Conservation (phyloP, 2,888 invertebrate genomes). For the Didymodactylos carnosus region DNA sequence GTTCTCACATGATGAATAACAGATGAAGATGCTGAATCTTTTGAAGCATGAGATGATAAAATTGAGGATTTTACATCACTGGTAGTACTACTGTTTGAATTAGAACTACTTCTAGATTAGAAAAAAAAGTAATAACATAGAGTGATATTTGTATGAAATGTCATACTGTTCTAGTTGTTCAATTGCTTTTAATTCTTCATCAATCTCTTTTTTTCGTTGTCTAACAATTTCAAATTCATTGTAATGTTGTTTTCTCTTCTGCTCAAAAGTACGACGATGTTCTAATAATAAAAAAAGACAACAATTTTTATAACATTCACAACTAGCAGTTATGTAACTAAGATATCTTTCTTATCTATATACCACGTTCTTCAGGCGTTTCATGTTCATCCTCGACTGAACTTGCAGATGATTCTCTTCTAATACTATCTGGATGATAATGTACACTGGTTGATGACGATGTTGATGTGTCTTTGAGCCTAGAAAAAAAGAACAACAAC, state of each 20-base stretch:
- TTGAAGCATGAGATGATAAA: neutral
- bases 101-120: too few relatives aligned
- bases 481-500: neutral
- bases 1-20: neutral
- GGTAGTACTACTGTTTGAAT: too few relatives aligned
- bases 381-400: neutral
- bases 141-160: too few relatives aligned
- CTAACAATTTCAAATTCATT: slow-evolving; percentile 13
- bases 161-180: neutral
- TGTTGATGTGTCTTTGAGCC: neutral
- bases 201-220: neutral
- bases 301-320: too few relatives aligned
- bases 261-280: neutral
- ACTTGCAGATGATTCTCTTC: neutral
- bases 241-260: slow-evolving; percentile 9
- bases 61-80: too few relatives aligned
- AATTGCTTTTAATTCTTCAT: neutral
- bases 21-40: neutral
- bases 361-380: too few relatives aligned
- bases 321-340: too few relatives aligned
- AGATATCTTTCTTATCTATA: too few relatives aligned
- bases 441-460: too few relatives aligned
- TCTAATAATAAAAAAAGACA: too few relatives aligned
- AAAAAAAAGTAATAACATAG: too few relatives aligned
- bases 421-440: too few relatives aligned